Evolutionary conservation across 2,888 invertebrate genomes (phyloP), one percentile per base, ranked within the genome.

Genomic region (Gibbula magus): DNA sequence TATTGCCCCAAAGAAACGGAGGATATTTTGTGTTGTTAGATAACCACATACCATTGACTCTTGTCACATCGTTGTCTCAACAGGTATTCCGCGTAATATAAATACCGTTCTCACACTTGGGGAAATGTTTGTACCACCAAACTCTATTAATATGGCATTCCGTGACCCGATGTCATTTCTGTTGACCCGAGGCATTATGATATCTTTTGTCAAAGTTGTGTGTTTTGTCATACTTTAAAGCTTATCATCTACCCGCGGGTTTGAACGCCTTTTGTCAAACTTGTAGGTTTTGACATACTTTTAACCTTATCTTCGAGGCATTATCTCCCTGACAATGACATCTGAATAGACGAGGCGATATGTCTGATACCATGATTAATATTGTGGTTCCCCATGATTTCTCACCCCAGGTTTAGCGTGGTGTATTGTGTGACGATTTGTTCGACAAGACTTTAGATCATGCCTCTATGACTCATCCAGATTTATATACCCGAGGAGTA

Each of bases 301-400:
- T 61, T 61, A 29, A 25, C 29, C 61, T 35, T 70, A 32, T 70
- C 70, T 70, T 18, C n/a, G 29, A 35, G 35, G 13, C 70, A 35
- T 70, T 3, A 35, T 39, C 35, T 20, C 16, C 2, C 5, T 29
- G 70, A 35, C 70, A 39, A 70, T n/a, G 35, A 35, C 18, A 29
- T 35, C 20, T 70, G n/a, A 70, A 70, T 70, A 35, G 70, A n/a
- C 25, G 61, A 29, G 32, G 35, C 32, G 5, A 20, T 39, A 32
- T n/a, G 35, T 18, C 70, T 70, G 70, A 32, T 61, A 61, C 2
- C 4, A 16, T 70, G 70, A 70, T 70, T 70, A 70, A 70, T 70
- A 18, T 35, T 2, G 10, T 70, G 4, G 39, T 5, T n/a, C 39
- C n/a, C 32, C n/a, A 13, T 35, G 20, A 2, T 10, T 20, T 35